Percentiles rank a stretch among this genome's conserved stretches.
phyloP scores from a whole-genome alignment of 1,140 invertebrate species.

The Microplitis demolitor region DNA sequence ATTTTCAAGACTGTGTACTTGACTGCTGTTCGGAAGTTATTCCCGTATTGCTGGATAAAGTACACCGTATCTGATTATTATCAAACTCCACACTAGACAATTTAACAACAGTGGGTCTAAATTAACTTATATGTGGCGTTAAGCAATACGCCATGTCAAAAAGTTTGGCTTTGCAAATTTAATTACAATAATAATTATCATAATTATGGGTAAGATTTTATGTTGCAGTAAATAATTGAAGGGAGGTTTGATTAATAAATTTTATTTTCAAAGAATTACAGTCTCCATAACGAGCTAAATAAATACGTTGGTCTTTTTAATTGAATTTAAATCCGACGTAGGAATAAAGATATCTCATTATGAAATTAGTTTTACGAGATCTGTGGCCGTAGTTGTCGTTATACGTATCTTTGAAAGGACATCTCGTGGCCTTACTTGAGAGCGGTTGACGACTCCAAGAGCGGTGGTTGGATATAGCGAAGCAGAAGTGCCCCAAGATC shows the following conservation, averaged over 20 bases:
- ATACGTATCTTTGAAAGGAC: conserved; percentile 1
- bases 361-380: not conserved
- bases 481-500: not conserved
- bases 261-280: no score
- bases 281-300: not conserved
- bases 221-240: no score
- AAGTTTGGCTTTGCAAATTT: no score
- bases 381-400: not conserved
- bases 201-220: not conserved
- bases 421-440: not conserved
- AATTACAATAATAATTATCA: not conserved
- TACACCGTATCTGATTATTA: no score
- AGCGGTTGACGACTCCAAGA: not conserved
- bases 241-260: no score
- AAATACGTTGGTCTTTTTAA: not conserved
- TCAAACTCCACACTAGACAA: no score
- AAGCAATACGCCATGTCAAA: no score
- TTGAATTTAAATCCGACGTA: not conserved
- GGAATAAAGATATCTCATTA: not conserved
- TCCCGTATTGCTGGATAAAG: no score
- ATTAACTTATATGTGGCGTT: no score
- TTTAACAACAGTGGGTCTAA: no score
- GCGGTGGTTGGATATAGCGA: no score
- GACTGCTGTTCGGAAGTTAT: no score
- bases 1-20: not conserved